Percentiles rank a stretch among this genome's conserved stretches.
Conservation (phyloP, 2,888 invertebrate genomes). For the Apoderus coryli region DNA sequence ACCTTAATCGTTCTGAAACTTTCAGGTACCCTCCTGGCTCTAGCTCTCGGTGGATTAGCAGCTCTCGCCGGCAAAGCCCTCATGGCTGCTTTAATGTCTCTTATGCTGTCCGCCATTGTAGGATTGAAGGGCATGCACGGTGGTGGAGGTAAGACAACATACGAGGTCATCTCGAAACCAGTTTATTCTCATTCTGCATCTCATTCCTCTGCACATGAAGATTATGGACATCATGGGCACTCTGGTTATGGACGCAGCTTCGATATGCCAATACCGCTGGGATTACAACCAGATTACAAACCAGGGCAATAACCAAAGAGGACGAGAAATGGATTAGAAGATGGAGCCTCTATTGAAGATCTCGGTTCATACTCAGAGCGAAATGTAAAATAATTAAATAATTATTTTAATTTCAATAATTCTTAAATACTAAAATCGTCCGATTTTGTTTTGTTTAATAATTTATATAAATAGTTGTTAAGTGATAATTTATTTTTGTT, state of each 20-base stretch:
- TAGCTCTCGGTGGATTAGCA: constrained; percentile 55
- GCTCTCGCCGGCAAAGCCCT: constrained; percentile 63
- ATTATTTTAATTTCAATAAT: no score
- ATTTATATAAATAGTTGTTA: no score
- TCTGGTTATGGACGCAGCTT: constrained; percentile 35
- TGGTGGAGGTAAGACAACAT: constrained; percentile 49
- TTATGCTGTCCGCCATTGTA: constrained; percentile 55
- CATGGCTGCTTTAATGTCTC: constrained; percentile 61
- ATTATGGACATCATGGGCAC: constrained; percentile 27
- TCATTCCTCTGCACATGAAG: constrained; percentile 46
- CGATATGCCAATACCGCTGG: constrained; percentile 25
- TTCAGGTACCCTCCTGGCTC: constrained; percentile 51
- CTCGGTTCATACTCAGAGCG: no score
- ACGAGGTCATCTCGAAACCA: constrained; percentile 67
- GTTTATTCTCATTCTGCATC: constrained; percentile 52
- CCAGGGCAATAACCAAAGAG: constrained; percentile 20
- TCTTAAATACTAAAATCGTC: no score
- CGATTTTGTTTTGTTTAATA: no score
- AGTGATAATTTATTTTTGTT: no score
- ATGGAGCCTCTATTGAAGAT: no score
- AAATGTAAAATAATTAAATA: no score
- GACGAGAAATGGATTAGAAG: no score
- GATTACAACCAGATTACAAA: constrained; percentile 24
- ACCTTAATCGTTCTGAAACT: no score
- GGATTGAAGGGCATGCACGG: constrained; percentile 42